Percentiles rank a stretch among this genome's conserved stretches.
Evolutionary conservation across 2,888 invertebrate species (phyloP).

Genomic region (Zhuqinia jingwanae): DNA sequence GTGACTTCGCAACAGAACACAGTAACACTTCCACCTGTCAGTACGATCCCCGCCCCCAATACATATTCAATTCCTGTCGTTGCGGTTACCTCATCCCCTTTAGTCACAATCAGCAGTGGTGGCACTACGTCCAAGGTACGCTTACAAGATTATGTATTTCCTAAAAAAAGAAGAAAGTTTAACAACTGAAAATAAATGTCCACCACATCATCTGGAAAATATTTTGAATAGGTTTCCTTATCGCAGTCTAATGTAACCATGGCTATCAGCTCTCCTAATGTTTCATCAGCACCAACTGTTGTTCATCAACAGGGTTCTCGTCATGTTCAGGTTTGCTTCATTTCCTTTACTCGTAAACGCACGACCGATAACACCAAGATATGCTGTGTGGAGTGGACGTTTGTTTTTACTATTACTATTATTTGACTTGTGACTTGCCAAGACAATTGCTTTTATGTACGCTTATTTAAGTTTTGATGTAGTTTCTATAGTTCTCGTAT

Average conservation of each 20-base stretch:
- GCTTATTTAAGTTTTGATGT: no score
- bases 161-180: not conserved
- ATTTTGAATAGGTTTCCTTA: conserved; percentile 46
- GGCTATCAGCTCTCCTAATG: conserved; percentile 53
- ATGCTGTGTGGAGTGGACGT: no score
- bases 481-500: no score
- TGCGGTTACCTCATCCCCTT: conserved; percentile 50
- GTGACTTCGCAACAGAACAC: conserved; percentile 36
- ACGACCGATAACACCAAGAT: no score
- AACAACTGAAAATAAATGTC: no score
- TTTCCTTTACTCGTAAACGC: no score
- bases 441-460: no score
- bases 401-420: no score
- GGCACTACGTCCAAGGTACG: conserved; percentile 61
- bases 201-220: no score
- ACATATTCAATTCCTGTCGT: conserved; percentile 48
- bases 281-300: conserved; percentile 22
- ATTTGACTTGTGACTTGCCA: no score
- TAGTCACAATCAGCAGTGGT: conserved; percentile 55
- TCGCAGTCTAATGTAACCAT: conserved; percentile 46
- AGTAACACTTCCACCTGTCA: conserved; percentile 54
- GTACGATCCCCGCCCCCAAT: conserved; percentile 54
- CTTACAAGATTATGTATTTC: no score
- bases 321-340: conserved; percentile 65
- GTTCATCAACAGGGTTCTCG: conserved; percentile 36